Conservation (phyloP, 2,888 invertebrate genomes). For the Mesorhabditis spiculigera region DNA sequence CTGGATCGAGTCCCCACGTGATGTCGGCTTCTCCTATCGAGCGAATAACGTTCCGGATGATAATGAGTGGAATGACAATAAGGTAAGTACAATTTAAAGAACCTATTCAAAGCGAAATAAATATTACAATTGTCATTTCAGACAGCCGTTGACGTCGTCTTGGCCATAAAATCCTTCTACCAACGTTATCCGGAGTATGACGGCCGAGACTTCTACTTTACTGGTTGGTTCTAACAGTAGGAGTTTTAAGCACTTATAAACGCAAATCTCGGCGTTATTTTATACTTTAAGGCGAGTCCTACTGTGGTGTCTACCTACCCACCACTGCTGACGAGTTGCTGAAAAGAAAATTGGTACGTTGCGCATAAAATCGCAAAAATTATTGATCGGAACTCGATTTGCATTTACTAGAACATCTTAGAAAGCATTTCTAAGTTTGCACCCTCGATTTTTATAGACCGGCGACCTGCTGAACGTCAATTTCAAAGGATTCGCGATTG, state of each 20-base stretch:
- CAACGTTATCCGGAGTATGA: neutral
- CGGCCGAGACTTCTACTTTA: neutral
- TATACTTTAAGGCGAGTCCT: neutral
- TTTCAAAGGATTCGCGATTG: slow-evolving; percentile 4
- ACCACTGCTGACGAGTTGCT: slow-evolving; percentile 2
- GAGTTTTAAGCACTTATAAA: neutral
- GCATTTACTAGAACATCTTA: neutral
- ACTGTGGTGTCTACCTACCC: slow-evolving; percentile 4
- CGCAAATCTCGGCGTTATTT: neutral
- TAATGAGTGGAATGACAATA: neutral
- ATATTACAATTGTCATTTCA: neutral
- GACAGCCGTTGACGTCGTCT: slow-evolving; percentile 2
- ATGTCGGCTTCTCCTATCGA: slow-evolving; percentile 5
- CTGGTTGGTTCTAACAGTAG: slow-evolving; percentile 4
- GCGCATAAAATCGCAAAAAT: too few relatives aligned
- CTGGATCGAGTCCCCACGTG: neutral
- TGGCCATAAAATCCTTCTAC: slow-evolving; percentile 2
- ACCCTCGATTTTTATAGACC: neutral
- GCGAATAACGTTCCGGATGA: neutral
- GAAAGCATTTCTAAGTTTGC: neutral
- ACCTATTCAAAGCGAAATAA: neutral
- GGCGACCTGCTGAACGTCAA: neutral
- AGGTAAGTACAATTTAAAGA: neutral
- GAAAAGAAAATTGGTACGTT: neutral
- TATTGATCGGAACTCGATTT: too few relatives aligned